Percentiles rank a stretch among this genome's conserved stretches.
These are phyloP conservation scores for Drosophila lacicola DNA, from an alignment of 2,888 invertebrate species.

Conservation along the genomic window DNA sequence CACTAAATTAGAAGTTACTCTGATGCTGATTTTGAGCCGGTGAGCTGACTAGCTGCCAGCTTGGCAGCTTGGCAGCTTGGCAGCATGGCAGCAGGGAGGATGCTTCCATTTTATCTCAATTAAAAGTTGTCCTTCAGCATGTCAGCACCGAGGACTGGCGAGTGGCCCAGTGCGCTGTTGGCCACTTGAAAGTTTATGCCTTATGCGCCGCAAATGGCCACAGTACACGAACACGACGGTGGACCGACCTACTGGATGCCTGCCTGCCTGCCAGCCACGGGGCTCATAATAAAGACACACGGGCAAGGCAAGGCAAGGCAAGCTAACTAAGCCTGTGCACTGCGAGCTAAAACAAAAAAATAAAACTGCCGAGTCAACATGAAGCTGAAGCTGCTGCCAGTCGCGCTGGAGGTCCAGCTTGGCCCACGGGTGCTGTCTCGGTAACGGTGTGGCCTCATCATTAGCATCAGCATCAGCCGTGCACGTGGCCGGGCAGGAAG, in stretches of 20 bases:
- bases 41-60: constrained; percentile 1
- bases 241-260: too few species aligned
- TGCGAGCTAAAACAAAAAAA: constrained; percentile 24
- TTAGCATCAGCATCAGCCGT: constrained; percentile 59
- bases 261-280: constrained; percentile 10
- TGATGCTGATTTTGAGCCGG: constrained; percentile 71
- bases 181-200: constrained; percentile 81
- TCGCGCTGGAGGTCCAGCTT: constrained; percentile 42
- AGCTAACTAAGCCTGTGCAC: constrained; percentile 59
- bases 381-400: constrained; percentile 24
- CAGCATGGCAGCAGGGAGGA: constrained; percentile 9
- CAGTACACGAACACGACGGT: constrained; percentile 64
- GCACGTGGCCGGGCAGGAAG: constrained; percentile 12
- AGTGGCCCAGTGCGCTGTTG: constrained; percentile 49
- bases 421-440: constrained; percentile 38
- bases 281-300: constrained; percentile 73
- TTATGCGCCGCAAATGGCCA: constrained; percentile 80
- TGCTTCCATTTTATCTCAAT: constrained; percentile 76
- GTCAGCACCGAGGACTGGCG: constrained; percentile 59
- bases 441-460: constrained; percentile 60
- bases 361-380: constrained; percentile 74
- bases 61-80: background rate
- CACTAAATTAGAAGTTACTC: constrained; percentile 82
- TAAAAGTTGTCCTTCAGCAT: constrained; percentile 79
- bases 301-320: constrained; percentile 21